These are phyloP conservation scores for Streptopelia turtur DNA, from an alignment of 2,797 vertebrate species.

Conservation along the genomic window DNA sequence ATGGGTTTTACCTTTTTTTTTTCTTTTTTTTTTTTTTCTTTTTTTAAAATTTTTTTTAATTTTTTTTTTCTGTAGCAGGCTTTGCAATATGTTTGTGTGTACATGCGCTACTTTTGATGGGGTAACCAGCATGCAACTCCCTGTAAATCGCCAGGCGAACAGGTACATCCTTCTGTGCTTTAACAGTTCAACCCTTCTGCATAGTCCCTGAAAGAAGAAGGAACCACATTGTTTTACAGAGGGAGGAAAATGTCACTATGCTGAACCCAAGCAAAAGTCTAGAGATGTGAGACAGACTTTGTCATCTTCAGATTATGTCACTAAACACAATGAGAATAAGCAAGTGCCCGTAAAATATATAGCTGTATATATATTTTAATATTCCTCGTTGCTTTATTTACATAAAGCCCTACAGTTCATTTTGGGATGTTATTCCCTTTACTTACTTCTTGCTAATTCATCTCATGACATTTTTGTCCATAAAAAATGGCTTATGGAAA, in stretches of 20 bases:
- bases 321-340: background rate
- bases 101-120: background rate
- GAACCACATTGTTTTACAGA: background rate
- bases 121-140: background rate
- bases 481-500: background rate
- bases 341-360: background rate
- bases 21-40: no score
- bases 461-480: background rate
- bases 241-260: background rate
- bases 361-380: background rate
- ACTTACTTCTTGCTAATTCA: background rate
- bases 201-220: background rate
- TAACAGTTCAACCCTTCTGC: background rate
- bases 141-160: background rate
- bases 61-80: rapidly evolving
- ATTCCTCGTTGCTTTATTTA: background rate
- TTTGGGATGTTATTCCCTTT: background rate
- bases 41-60: background rate
- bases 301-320: background rate
- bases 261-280: background rate
- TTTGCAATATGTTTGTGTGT: background rate
- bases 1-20: background rate
- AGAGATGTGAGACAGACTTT: background rate
- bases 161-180: background rate
- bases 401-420: background rate